phyloP scores from a whole-genome alignment of 92 coral and sea anemone species.

The Epizoanthus stellaris region DNA sequence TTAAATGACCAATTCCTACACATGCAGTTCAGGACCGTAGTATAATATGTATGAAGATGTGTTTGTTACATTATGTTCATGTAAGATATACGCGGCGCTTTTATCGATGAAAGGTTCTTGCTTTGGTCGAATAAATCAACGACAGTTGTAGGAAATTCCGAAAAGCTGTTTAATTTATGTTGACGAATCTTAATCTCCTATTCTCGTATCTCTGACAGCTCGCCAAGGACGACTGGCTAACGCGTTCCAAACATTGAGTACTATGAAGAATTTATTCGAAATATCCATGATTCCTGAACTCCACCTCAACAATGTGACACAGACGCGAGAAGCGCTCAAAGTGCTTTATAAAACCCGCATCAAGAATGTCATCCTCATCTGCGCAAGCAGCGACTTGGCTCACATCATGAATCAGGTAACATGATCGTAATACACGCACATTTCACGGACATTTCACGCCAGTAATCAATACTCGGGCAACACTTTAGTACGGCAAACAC shows the following conservation, averaged over 20 bases:
- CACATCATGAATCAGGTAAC: constrained; percentile 83
- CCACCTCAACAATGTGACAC: constrained; percentile 48
- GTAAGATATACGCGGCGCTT: too few relatives aligned
- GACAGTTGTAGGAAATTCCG: too few relatives aligned
- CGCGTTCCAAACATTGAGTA: constrained; percentile 61
- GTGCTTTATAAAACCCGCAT: constrained; percentile 65
- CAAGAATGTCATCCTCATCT: constrained; percentile 79
- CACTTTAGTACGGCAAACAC: too few relatives aligned
- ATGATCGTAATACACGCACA: neutral
- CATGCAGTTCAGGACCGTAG: too few relatives aligned
- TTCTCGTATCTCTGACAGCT: constrained; percentile 27
- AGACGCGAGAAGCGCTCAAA: constrained; percentile 49
- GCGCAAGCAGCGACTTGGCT: constrained; percentile 76
- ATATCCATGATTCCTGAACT: constrained; percentile 91
- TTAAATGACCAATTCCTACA: too few relatives aligned
- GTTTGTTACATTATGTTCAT: too few relatives aligned
- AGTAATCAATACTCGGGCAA: too few relatives aligned
- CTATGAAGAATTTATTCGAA: constrained; percentile 57
- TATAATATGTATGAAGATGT: too few relatives aligned
- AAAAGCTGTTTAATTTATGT: too few relatives aligned
- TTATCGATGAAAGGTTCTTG: too few relatives aligned
- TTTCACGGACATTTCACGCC: too few relatives aligned
- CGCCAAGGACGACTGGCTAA: constrained; percentile 68
- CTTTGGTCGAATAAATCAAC: too few relatives aligned
- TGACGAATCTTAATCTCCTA: neutral